Base-by-base conservation (phyloP, 2,888 invertebrate genomes). In the Pomacea canaliculata region DNA sequence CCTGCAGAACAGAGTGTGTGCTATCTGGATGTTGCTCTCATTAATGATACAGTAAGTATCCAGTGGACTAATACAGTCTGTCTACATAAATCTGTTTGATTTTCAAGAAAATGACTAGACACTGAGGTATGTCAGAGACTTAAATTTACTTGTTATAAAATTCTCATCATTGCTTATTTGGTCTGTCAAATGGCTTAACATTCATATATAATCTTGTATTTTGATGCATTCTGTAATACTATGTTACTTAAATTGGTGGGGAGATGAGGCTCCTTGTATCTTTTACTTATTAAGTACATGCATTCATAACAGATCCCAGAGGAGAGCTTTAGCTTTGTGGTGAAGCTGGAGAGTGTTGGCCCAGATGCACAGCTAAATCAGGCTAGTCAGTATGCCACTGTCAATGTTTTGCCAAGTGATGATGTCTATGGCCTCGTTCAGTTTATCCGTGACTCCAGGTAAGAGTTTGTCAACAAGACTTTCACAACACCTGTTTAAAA, bases 401-500 rank as follows among this genome's bases (percentile, higher is more conserved):
- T 90, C 12, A 86, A 80, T 9, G 82, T 89, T 5, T 76, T 80
- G 62, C 78, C 86, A 10, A 90, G 88, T 82, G 90, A 90, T 82
- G 80, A 87, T 80, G 85, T 89, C 4, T 79, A 85, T 71, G 90
- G 90, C 8, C 82, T 88, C 51, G 76, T 90, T 27, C 85, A 86
- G 79, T 89, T 89, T 72, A 81, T 81, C 5, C 79, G 77, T 18
- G 80, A 79, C 48, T 87, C 87, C 19, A 85, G 87, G 89, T 89
- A 74, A 73, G 76, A 73, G 68, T 2, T 37, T 37, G 37, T 37
- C 37, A 37, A 37, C 13, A 51, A 13, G 51, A 46, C 48, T 70
- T 37, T 70, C 37, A 37, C 37, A 37, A 37, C 37, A 37, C 37
- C 5, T 37, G 3, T 37, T 37, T 37, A 37, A 37, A 23, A 37